Percentiles rank a stretch among this genome's conserved stretches.
Evolutionary conservation across 2,797 vertebrate genomes (phyloP).

Genomic region (Masticophis lateralis): DNA sequence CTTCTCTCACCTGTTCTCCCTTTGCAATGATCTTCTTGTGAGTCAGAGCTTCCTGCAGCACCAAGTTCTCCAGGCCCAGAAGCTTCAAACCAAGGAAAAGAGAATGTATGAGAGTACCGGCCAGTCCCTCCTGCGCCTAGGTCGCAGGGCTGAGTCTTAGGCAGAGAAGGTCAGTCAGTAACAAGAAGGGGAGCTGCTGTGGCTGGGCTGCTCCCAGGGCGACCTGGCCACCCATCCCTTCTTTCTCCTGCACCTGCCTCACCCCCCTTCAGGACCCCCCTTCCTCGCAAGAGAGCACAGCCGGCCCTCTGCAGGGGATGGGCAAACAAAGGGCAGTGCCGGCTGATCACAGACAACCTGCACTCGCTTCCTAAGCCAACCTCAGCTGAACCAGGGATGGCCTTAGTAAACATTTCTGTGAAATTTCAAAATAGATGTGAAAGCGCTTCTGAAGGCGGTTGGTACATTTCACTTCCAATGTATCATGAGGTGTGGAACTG

Average conservation of each 20-base stretch:
- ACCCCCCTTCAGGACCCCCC: neutral
- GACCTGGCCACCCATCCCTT: neutral
- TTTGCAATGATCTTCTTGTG: constrained; percentile 98
- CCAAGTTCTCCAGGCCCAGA: constrained; percentile 82
- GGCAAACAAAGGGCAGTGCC: neutral
- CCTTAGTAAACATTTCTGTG: neutral
- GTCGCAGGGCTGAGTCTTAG: neutral
- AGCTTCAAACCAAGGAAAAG: constrained; percentile 73
- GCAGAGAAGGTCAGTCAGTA: neutral
- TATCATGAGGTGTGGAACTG: too few relatives aligned
- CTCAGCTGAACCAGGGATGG: neutral
- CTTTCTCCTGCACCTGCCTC: neutral
- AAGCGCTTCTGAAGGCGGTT: neutral
- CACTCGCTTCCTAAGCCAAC: neutral
- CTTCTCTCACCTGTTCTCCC: constrained; percentile 87
- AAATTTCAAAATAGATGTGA: neutral
- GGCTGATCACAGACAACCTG: fast-evolving
- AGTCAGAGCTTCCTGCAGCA: constrained; percentile 87
- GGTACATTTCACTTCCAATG: neutral
- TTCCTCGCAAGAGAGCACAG: neutral
- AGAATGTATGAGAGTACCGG: neutral
- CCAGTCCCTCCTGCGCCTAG: fast-evolving
- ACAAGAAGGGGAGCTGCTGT: neutral
- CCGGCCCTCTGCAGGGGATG: neutral
- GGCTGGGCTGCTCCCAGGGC: neutral